These are phyloP conservation scores for Eulacestoma nigropectus DNA, from an alignment of 2,113 vertebrate genomes.

Conservation along the genomic window DNA sequence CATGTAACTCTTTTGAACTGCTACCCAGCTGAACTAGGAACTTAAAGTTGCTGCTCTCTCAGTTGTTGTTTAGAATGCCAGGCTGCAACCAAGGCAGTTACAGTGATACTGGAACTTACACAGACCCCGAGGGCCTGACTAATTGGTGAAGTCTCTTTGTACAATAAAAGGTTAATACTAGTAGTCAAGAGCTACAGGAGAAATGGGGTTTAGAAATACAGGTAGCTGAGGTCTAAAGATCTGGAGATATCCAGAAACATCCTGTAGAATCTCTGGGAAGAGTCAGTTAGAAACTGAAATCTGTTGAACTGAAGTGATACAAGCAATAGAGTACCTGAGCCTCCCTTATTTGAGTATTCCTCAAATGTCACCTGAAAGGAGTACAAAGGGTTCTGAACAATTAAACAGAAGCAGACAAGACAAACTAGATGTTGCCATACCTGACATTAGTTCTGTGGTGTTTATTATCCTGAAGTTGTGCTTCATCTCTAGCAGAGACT, in stretches of 20 bases:
- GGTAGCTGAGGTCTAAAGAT: background rate
- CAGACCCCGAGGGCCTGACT: background rate
- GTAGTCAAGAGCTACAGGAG: background rate
- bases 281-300: background rate
- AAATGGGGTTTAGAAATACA: background rate
- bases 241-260: background rate
- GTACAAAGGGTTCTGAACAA: background rate
- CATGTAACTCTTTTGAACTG: background rate
- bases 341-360: background rate
- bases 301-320: background rate
- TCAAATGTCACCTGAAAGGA: background rate
- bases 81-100: background rate
- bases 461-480: background rate
- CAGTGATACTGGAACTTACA: rapidly evolving
- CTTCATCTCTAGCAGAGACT: background rate
- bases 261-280: background rate
- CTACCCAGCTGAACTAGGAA: background rate
- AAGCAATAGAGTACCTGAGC: background rate
- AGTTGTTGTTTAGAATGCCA: rapidly evolving
- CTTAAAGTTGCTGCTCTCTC: background rate
- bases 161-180: background rate
- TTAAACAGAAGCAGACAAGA: background rate
- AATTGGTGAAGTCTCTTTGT: background rate
- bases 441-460: background rate
- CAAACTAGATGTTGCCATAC: background rate